Conservation (phyloP, 1,140 invertebrate species). For the Zaprionus davidi region DNA sequence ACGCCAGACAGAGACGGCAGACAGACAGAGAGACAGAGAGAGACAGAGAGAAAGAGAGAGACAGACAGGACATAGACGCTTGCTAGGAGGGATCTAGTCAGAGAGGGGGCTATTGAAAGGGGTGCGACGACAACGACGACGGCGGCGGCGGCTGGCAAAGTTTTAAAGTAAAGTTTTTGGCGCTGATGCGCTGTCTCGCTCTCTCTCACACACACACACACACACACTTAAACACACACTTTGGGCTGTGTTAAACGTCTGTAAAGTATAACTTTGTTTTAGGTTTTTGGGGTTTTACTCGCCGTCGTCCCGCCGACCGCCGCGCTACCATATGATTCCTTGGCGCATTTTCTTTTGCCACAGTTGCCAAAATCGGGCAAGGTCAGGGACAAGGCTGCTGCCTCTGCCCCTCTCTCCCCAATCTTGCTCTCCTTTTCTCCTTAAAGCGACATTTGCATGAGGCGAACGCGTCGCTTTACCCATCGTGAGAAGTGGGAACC, state of each 20-base stretch:
- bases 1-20: constrained; percentile 54
- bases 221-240: neutral
- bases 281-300: constrained; percentile 77
- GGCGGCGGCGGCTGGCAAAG: constrained; percentile 55
- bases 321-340: constrained; percentile 50
- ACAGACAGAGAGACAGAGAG: constrained; percentile 14
- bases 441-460: constrained; percentile 28
- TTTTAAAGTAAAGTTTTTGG: constrained; percentile 83
- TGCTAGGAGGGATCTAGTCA: constrained; percentile 35
- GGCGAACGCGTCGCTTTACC: neutral
- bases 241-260: constrained; percentile 64
- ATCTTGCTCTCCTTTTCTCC: neutral
- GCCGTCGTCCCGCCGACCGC: constrained; percentile 10
- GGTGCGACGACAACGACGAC: constrained; percentile 17
- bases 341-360: constrained; percentile 65
- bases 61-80: constrained; percentile 65
- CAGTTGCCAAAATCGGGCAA: constrained; percentile 76
- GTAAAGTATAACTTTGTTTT: constrained; percentile 83
- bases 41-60: neutral
- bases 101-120: constrained; percentile 36
- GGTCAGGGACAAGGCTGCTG: constrained; percentile 73
- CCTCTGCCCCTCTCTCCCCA: neutral
- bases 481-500: too few relatives aligned
- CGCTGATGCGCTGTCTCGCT: constrained; percentile 38
- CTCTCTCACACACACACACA: constrained; percentile 11